A percentile compares a stretch with the other conserved stretches of the same genome.
These are phyloP conservation scores for Oceanodroma leucorhoa DNA, from an alignment of 2,797 vertebrate species.

Conservation along the genomic window DNA sequence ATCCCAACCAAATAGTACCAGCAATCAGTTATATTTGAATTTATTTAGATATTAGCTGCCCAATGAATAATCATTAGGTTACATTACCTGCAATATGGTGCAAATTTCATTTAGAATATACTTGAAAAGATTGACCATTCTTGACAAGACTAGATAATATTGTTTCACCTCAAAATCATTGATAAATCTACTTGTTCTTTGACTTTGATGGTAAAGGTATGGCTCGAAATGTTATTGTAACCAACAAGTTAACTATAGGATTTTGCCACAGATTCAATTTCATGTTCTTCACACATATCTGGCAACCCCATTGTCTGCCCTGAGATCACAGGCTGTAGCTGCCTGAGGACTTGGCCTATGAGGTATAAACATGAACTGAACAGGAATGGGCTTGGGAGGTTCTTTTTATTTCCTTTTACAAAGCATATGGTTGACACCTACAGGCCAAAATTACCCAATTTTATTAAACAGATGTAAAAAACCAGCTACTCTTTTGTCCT, in stretches of 20 bases:
- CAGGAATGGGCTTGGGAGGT: background rate
- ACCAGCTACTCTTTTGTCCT: background rate
- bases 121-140: background rate
- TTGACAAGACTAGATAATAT: background rate
- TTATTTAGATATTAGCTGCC: background rate
- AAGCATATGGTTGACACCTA: background rate
- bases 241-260: background rate
- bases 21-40: background rate
- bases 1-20: background rate
- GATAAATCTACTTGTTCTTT: background rate
- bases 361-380: background rate
- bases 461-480: background rate
- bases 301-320: background rate
- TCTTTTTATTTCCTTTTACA: background rate
- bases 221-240: background rate
- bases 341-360: background rate
- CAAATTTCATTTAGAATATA: background rate
- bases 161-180: background rate
- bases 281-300: background rate
- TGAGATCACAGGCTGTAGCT: background rate
- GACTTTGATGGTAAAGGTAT: background rate
- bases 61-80: accelerated
- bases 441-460: background rate
- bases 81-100: background rate
- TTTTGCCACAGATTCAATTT: background rate